Evolutionary conservation across 2,888 invertebrate genomes (phyloP), one percentile per base, ranked within the genome.

Genomic region (Dexiosoma caninum): DNA sequence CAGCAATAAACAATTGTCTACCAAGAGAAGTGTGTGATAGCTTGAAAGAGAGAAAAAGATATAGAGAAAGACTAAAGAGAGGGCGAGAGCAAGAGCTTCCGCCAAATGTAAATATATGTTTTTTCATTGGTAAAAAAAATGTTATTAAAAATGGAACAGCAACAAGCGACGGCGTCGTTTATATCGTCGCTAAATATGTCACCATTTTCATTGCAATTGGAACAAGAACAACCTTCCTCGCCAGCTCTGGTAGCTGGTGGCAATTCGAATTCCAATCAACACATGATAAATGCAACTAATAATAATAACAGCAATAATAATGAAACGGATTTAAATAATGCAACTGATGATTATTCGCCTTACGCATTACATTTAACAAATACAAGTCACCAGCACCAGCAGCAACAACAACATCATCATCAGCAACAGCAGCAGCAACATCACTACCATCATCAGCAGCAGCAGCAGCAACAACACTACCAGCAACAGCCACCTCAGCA

Each of bases 121-220:
- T 75, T 60, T 66, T 67, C 57, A 71, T 72, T 70, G 59, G 8
- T 57, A 42, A 84, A 87, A 91, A 92, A 92, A 92, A 94, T 94
- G 94, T 93, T 94, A 93, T 93, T 94, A 92, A 94, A 94, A 91
- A 96, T 96, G 96, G 96, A 96, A 92, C 95, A 95, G 91, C 93
- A 93, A 92, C 93, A 93, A 91, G 92, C 93, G 85, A 92, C 93
- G 91, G 94, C 95, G 92, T 93, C 96, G 92, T 94, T 95, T 92
- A 95, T 95, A 91, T 94, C 95, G 93, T 95, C 95, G 91, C 93
- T 96, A 89, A 96, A 95, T 92, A 95, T 96, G 94, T 95, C 95
- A 91, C 95, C 96, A 86, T 96, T 95, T 91, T 94, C 94, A 89
- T 92, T 95, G 91, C 93, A 93, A 88, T 92, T 93, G 85, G 95